Evolutionary conservation across 2,888 invertebrate genomes (phyloP).

Genomic region (Osmoderma eremita): DNA sequence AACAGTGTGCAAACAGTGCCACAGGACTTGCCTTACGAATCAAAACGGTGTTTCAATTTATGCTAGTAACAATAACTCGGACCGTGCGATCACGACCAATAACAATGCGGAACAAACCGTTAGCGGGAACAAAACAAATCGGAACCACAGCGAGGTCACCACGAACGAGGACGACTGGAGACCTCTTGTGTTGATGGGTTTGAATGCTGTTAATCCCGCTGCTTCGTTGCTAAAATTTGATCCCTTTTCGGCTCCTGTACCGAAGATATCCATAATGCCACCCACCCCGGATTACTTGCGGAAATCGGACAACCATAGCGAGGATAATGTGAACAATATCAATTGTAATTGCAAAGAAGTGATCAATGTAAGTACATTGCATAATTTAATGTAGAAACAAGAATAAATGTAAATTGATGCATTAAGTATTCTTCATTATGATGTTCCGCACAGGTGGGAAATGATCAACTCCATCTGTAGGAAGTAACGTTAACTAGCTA

Average conservation of each 20-base stretch:
- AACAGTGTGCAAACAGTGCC: conserved; percentile 81
- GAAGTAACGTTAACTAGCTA: too few species aligned
- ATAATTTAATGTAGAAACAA: not conserved
- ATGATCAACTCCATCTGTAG: too few species aligned
- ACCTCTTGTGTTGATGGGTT: conserved; percentile 75
- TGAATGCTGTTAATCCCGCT: conserved; percentile 72
- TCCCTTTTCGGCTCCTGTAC: conserved; percentile 68
- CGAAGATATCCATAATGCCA: conserved; percentile 79
- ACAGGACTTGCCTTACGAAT: conserved; percentile 77
- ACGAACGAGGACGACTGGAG: conserved; percentile 70
- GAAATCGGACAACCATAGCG: conserved; percentile 3
- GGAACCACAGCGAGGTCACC: conserved; percentile 40
- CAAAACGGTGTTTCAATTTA: conserved; percentile 58
- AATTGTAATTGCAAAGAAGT: conserved; percentile 40
- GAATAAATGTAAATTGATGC: too few species aligned
- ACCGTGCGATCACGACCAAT: conserved; percentile 21
- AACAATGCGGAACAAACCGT: conserved; percentile 43
- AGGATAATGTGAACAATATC: conserved; percentile 28
- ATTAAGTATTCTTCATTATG: too few species aligned
- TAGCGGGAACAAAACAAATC: conserved; percentile 15
- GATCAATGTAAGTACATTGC: conserved; percentile 16
- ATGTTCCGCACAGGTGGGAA: too few species aligned
- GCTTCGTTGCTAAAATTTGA: conserved; percentile 69
- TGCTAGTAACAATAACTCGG: conserved; percentile 40
- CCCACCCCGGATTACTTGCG: conserved; percentile 73